Evolutionary conservation across 23 tunicate species (phyloP).

Genomic region (Styela plicata): DNA sequence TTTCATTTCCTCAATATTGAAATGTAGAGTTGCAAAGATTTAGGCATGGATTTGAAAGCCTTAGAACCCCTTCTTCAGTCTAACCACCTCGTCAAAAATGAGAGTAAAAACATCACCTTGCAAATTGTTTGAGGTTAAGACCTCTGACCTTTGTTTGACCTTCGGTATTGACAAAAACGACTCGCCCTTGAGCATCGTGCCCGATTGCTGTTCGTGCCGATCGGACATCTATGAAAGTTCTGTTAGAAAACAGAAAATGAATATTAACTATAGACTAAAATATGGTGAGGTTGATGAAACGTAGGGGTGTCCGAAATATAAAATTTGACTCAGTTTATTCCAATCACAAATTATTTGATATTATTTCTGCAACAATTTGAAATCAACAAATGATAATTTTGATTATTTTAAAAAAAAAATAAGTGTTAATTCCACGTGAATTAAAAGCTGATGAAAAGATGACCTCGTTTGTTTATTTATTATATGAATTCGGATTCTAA

Average conservation of each 20-base stretch:
- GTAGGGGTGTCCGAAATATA: background rate
- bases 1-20: too few relatives aligned
- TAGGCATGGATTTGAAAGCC: too few relatives aligned
- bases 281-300: background rate
- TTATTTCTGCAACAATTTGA: too few relatives aligned
- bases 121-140: conserved; percentile 46
- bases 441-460: too few relatives aligned
- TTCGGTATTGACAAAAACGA: conserved; percentile 74
- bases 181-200: conserved; percentile 60
- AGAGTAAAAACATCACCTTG: conserved; percentile 38
- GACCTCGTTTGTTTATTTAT: too few relatives aligned
- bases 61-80: too few relatives aligned
- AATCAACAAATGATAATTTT: background rate
- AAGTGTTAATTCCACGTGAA: background rate
- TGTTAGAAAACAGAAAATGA: background rate
- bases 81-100: too few relatives aligned
- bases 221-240: conserved; percentile 56
- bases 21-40: too few relatives aligned
- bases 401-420: background rate
- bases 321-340: too few relatives aligned
- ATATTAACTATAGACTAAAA: background rate
- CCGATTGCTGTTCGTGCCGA: conserved; percentile 91
- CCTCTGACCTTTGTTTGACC: conserved; percentile 78
- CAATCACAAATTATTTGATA: too few relatives aligned
- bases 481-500: too few relatives aligned